Conservation (phyloP, 2,888 invertebrate species). For the Himalopsyche kuldschensis region DNA sequence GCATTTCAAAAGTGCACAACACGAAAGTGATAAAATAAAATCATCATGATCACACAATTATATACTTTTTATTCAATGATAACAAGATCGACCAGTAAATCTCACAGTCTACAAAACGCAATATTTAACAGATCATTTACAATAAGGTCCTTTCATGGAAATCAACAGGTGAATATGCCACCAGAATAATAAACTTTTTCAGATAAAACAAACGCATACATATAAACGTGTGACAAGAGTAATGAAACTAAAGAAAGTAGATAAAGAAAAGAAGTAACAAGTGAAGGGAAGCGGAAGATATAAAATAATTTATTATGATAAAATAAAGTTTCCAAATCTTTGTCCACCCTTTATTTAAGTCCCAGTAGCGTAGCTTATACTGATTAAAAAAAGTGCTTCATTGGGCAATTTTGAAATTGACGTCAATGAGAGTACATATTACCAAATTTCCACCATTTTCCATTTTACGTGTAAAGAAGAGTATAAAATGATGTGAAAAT, state of each 20-base stretch:
- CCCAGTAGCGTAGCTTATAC: neutral
- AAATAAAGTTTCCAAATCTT: slow-evolving; percentile 16
- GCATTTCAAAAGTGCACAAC: too few relatives aligned
- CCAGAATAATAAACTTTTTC: neutral
- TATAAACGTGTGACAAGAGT: neutral
- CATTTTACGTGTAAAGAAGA: too few relatives aligned
- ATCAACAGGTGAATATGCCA: neutral
- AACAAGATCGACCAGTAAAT: too few relatives aligned
- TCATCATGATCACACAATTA: too few relatives aligned
- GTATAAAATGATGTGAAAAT: too few relatives aligned
- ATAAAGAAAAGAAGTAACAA: neutral
- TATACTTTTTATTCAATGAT: too few relatives aligned
- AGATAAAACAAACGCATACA: neutral
- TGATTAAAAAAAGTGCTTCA: neutral
- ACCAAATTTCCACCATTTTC: too few relatives aligned
- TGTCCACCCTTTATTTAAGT: neutral
- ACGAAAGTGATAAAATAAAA: too few relatives aligned
- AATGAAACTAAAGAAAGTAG: neutral
- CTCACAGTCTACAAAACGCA: too few relatives aligned
- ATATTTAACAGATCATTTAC: too few relatives aligned
- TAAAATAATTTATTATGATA: slow-evolving; percentile 31
- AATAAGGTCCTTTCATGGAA: neutral
- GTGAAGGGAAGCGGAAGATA: slow-evolving; percentile 10
- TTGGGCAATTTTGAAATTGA: too few relatives aligned
- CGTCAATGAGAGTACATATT: too few relatives aligned